Evolutionary conservation across 1,140 invertebrate genomes (phyloP).

Genomic region (Ectropis grisescens): DNA sequence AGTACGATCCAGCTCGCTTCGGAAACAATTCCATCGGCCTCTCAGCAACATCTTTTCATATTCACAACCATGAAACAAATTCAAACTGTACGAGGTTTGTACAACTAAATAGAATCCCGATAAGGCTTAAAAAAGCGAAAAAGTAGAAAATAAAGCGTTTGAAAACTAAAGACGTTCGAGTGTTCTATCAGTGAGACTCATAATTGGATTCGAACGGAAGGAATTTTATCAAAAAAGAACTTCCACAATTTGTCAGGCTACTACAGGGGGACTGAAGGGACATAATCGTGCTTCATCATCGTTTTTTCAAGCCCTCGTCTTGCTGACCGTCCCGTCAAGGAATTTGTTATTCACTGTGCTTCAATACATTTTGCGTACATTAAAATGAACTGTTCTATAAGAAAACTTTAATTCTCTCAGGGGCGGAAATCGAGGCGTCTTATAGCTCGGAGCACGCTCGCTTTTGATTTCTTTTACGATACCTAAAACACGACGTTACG

Average conservation of each 20-base stretch:
- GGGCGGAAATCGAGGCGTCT: slow-evolving; percentile 51
- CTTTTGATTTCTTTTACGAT: slow-evolving; percentile 53
- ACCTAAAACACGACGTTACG: slow-evolving; percentile 45
- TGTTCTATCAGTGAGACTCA: slow-evolving; percentile 37
- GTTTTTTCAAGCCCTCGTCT: slow-evolving; percentile 37
- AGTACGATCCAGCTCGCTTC: slow-evolving; percentile 1
- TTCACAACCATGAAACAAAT: slow-evolving; percentile 17
- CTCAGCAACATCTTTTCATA: slow-evolving; percentile 16
- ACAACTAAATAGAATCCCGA: too few relatives aligned
- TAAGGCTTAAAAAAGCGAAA: too few relatives aligned
- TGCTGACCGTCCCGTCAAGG: slow-evolving; percentile 19
- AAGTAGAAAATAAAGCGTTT: slow-evolving; percentile 22
- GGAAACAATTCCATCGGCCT: slow-evolving; percentile 14
- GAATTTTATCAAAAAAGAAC: slow-evolving; percentile 51
- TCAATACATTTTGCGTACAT: slow-evolving; percentile 50
- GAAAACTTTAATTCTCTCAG: slow-evolving; percentile 63
- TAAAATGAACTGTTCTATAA: slow-evolving; percentile 52
- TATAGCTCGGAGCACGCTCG: slow-evolving; percentile 47
- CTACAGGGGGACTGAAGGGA: slow-evolving; percentile 32
- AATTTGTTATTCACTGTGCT: slow-evolving; percentile 51
- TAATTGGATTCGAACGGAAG: slow-evolving; percentile 46
- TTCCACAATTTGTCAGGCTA: slow-evolving; percentile 53
- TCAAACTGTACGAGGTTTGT: too few relatives aligned
- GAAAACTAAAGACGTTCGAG: slow-evolving; percentile 21
- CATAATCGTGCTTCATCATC: slow-evolving; percentile 59